Base-by-base conservation (phyloP, 2,888 invertebrate genomes). In the Plusia festucae region DNA sequence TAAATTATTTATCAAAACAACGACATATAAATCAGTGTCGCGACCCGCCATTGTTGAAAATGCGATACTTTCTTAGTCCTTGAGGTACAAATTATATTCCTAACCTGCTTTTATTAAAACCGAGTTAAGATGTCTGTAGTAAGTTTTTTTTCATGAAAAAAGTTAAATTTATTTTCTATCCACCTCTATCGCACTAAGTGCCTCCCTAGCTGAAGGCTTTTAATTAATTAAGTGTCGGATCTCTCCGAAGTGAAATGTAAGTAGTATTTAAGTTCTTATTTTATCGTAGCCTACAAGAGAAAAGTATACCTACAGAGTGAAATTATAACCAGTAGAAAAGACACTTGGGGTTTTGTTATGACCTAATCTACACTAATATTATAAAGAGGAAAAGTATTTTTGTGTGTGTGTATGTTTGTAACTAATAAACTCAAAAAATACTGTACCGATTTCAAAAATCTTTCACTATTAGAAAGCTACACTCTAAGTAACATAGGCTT, bases 21-120 rank as follows among this genome's bases (percentile, higher is more conserved):
- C n/a, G n/a, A n/a, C n/a, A n/a, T n/a, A n/a, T n/a, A n/a, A 24
- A 20, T 68, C 24, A 67, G 65, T 73, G 59, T 65, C 27, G 18
- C 60, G 54, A 60, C 64, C 65, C 34, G 65, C 30, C 40, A 53
- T 52, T 71, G 60, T 69, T 57, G 54, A 61, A 53, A 63, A 55
- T 58, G 58, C 53, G 63, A 63, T 54, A 40, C 59, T 56, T 54
- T 72, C 52, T 69, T 59, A 40, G 22, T 62, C 49, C 53, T 22
- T 60, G 51, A 54, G 20, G 27, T 7, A 34, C 20, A 56, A 53
- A 60, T 63, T 58, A 51, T 8, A 22, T 53, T 20, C 15, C 7
- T 16, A 34, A 15, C 22, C 15, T 30, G 30, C 9, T 30, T 30
- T 30, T 30, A 9, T 9, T 30, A 30, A 2, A 27, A 9, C 9